Percentiles rank a stretch among this genome's conserved stretches.
Evolutionary conservation across 2,113 vertebrate genomes (phyloP).

Genomic region (Daubentonia madagascariensis): DNA sequence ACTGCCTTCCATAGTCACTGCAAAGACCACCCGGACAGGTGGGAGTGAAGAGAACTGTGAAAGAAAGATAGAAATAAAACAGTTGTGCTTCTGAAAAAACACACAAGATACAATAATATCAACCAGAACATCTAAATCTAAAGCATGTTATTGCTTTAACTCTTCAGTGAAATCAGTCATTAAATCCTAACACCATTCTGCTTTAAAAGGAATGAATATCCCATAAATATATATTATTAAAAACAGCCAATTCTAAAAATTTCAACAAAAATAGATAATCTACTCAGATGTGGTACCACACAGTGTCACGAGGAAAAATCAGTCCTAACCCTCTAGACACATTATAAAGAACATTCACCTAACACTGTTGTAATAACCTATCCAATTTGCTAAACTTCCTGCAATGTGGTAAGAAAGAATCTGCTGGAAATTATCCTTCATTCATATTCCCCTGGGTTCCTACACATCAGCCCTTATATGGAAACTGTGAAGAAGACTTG

Average conservation of each 20-base stretch:
- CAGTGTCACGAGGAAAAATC: background rate
- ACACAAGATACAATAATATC: background rate
- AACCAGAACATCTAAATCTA: background rate
- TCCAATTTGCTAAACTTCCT: background rate
- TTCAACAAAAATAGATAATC: background rate
- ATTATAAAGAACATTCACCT: background rate
- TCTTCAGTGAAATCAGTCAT: background rate
- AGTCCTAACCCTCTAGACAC: background rate
- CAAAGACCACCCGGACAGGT: conserved; percentile 96
- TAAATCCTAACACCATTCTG: background rate
- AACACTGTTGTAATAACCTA: background rate
- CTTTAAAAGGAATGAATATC: background rate
- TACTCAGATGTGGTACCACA: background rate
- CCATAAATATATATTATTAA: background rate
- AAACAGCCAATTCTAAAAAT: background rate
- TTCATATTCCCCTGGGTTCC: background rate
- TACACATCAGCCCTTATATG: background rate
- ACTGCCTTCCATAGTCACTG: conserved; percentile 96
- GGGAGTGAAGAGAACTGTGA: conserved; percentile 96
- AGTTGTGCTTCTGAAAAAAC: background rate
- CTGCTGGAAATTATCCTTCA: background rate
- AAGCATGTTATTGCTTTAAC: background rate
- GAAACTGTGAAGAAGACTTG: background rate
- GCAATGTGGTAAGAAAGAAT: background rate
- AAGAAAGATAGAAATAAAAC: conserved; percentile 39